Base-by-base conservation (phyloP, 2,888 invertebrate genomes). In the Ornithoptera priamus region DNA sequence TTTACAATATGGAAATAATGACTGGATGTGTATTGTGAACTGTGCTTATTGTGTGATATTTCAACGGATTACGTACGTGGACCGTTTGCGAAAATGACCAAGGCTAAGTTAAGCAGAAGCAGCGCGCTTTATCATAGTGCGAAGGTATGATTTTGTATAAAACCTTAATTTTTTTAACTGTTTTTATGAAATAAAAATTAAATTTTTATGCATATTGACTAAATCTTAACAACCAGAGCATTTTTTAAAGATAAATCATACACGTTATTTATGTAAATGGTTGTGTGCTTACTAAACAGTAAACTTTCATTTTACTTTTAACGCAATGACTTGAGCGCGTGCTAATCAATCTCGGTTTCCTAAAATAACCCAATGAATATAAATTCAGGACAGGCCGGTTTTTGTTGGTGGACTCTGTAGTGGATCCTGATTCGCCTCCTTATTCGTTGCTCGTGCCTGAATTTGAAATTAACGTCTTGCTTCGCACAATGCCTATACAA, bases 121-220 rank as follows among this genome's bases (percentile, higher is more conserved):
- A 94, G 93, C 81, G 96, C 96, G 75, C 93, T 96, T 71, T 96
- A 94, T 86, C 96, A 96, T 88, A 94, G 96, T 81, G 95, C 95
- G 68, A 96, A 96, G 95, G 96, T 96, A 84, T 92, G 91, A 80
- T 58, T 58, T 71, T 61, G 53, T 50, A 50, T n/a, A 4, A 60
- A 46, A 50, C 7, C 8, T 30, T 36, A 22, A 66, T 36, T 15
- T 50, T 15, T 60, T 30, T 36, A 10, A 58, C 4, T 58, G 58
- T 17, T 58, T 58, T 62, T 62, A 22, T 24, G 2, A 24, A n/a
- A 50, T 12, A 62, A 46, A 20, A 24, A 4, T 22, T 62, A 15
- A 46, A 4, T 15, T 2, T 53, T 53, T 53, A 53, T 18, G n/a
- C 5, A 6, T 7, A 53, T n/a, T 53, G 50, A 15, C 18, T 50